Evolutionary conservation across 2,113 vertebrate genomes (phyloP), one percentile per base, ranked within the genome.

Genomic region (Dendropsophus ebraccatus): DNA sequence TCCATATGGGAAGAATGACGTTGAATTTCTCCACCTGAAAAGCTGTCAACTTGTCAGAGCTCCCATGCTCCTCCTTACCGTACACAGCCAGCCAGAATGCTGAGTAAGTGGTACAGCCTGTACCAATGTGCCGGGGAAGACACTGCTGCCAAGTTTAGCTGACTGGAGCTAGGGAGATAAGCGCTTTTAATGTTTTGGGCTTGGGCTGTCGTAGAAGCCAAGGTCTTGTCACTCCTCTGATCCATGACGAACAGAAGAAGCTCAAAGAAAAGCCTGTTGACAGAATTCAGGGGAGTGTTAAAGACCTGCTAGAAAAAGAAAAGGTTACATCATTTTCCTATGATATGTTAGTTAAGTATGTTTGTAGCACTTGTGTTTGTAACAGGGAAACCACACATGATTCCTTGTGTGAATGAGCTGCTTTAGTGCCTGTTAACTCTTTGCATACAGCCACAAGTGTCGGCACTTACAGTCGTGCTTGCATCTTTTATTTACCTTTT

Each of bases 91-190:
- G 54, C n/a, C 19, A 62, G 70, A 84, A 84, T 84, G 83, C 83
- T 84, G 83, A 84, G 72, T 84, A 84, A 84, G 83, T 62, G 83
- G 72, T 76, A 84, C 73, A 76, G 72, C 25, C 54, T 76, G 83
- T 84, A 84, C 41, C 83, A 84, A 32, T 84, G 83, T 84, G 83
- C 72, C 35, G 56, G 41, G 49, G 73, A 73, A 84, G 83, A 75
- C 35, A n/a, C 25, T 47, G 56, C 72, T 76, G 83, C 83, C 83
- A 84, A 84, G 83, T 84, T 84, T 60, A 84, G 72, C 83, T 84
- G 72, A 76, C 83, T 84, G 83, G 72, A 45, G 73, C 72, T 84
- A n/a, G 72, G 17, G 37, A 84, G 83, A 84, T 84, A 84, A 84
- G 72, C n/a, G 73, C 37, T 75, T 76, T 84, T 49, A 76, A 84